phyloP scores from a whole-genome alignment of 2,113 vertebrate genomes.

The Enhydra lutris region DNA sequence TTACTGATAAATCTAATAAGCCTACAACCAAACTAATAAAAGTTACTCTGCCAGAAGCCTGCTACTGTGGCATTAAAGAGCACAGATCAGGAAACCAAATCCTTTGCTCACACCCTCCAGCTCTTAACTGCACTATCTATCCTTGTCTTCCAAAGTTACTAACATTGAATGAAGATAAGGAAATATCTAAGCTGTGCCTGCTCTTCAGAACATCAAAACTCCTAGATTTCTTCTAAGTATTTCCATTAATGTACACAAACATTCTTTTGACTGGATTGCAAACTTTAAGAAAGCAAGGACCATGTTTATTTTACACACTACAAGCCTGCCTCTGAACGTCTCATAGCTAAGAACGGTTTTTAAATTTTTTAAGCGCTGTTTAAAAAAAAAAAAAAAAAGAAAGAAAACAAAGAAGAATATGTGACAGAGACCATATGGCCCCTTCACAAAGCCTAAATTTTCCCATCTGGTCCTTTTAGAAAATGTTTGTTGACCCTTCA shows the following conservation, averaged over 20 bases:
- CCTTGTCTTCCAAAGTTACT: not conserved
- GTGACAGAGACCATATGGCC: not conserved
- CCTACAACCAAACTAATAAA: not conserved
- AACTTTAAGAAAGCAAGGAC: not conserved
- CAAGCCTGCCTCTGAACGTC: not conserved
- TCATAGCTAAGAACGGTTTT: not conserved
- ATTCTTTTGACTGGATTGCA: not conserved
- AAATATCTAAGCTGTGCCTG: not conserved
- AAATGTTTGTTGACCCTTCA: not conserved
- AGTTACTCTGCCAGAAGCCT: not conserved
- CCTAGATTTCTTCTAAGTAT: not conserved
- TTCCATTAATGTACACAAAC: not conserved
- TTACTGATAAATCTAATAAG: constrained; percentile 18
- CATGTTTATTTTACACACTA: not conserved
- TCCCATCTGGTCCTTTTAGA: not conserved
- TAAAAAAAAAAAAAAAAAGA: not conserved
- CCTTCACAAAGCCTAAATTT: not conserved
- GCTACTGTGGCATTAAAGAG: not conserved
- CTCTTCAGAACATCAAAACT: not conserved
- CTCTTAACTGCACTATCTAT: not conserved
- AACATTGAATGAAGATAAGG: not conserved
- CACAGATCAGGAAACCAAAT: not conserved
- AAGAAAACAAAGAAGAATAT: not conserved
- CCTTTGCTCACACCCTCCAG: not conserved
- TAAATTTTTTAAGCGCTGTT: not conserved